phyloP scores from a whole-genome alignment of 2,888 invertebrate genomes.

The Allacma fusca region DNA sequence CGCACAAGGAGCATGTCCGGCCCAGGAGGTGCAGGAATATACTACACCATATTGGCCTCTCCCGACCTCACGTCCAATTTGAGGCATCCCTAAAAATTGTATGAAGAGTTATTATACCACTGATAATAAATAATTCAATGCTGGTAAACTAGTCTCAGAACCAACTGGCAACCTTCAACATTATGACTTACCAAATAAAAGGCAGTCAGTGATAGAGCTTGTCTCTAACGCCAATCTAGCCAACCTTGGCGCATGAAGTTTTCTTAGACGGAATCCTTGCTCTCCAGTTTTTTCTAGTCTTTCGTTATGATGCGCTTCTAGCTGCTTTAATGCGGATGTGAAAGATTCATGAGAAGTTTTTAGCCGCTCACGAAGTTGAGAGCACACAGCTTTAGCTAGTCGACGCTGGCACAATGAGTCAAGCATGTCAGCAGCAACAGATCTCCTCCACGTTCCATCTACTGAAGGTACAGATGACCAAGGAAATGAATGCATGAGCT shows the following conservation, averaged over 20 bases:
- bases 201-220: constrained; percentile 80
- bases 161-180: background rate
- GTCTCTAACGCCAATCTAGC: constrained; percentile 84
- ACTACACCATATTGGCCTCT: constrained; percentile 91
- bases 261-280: constrained; percentile 77
- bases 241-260: constrained; percentile 79
- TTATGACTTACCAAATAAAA: constrained; percentile 71
- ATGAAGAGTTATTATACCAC: constrained; percentile 35
- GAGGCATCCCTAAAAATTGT: constrained; percentile 66
- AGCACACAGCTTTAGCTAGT: constrained; percentile 76
- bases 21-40: constrained; percentile 81
- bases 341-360: constrained; percentile 75
- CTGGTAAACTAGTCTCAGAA: background rate
- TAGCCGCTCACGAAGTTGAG: constrained; percentile 73
- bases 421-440: constrained; percentile 73
- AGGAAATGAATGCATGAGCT: constrained; percentile 71
- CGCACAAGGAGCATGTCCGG: constrained; percentile 77
- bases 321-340: constrained; percentile 71
- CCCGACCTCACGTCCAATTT: constrained; percentile 68
- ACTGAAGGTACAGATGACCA: constrained; percentile 69
- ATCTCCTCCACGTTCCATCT: constrained; percentile 75
- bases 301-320: constrained; percentile 76
- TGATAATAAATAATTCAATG: background rate
- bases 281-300: constrained; percentile 83
- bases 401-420: constrained; percentile 75